phyloP scores from a whole-genome alignment of 2,888 invertebrate species.

The Cheilosia pagana region DNA sequence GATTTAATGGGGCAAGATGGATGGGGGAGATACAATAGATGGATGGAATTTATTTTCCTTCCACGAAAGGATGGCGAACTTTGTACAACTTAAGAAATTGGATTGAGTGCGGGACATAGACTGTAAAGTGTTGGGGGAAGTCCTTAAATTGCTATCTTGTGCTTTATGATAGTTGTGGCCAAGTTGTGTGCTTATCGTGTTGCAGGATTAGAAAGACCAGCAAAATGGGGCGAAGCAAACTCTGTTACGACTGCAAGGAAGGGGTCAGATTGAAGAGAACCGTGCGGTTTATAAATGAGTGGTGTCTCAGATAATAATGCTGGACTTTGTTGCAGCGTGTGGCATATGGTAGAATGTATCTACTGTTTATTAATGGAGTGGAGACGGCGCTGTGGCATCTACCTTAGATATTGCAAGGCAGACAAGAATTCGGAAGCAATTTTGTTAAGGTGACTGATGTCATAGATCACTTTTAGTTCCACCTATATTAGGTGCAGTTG shows the following conservation, averaged over 20 bases:
- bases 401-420: too few relatives aligned
- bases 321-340: too few relatives aligned
- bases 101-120: conserved; percentile 38
- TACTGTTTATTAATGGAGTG: too few relatives aligned
- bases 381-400: too few relatives aligned
- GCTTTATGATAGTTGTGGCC: conserved; percentile 34
- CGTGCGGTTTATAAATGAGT: not conserved
- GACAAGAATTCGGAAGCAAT: too few relatives aligned
- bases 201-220: not conserved
- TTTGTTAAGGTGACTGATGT: too few relatives aligned
- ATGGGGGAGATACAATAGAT: conserved; percentile 55
- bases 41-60: conserved; percentile 60
- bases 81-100: conserved; percentile 49
- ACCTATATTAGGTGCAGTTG: too few relatives aligned
- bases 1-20: conserved; percentile 50
- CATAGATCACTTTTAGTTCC: too few relatives aligned
- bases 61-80: not conserved
- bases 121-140: conserved; percentile 12
- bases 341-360: too few relatives aligned
- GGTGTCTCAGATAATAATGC: not conserved
- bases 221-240: conserved; percentile 1
- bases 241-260: not conserved
- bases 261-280: not conserved
- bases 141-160: conserved; percentile 34
- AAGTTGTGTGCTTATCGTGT: conserved; percentile 24